phyloP scores from a whole-genome alignment of 2,888 invertebrate genomes.

The Megamerina dolium region DNA sequence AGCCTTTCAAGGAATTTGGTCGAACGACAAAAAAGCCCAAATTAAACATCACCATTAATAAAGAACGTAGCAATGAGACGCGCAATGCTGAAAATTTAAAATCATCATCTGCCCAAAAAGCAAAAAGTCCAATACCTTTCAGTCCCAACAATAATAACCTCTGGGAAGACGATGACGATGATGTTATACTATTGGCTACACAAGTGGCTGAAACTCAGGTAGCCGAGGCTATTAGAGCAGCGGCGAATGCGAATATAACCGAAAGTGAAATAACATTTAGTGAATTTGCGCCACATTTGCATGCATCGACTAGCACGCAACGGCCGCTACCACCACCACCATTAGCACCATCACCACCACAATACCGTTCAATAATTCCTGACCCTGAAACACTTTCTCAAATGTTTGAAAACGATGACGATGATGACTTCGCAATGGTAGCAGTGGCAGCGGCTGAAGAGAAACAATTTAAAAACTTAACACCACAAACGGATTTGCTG shows the following conservation, averaged over 20 bases:
- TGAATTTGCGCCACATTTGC: conserved; percentile 31
- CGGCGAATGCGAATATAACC: conserved; percentile 13
- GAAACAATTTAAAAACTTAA: not conserved
- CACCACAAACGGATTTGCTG: not conserved
- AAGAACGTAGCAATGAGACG: conserved; percentile 15
- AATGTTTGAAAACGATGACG: conserved; percentile 33
- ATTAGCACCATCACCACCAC: too few relatives aligned
- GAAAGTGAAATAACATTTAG: conserved; percentile 34
- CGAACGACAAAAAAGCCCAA: conserved; percentile 38
- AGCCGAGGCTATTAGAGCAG: conserved; percentile 16
- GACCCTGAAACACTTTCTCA: conserved; percentile 27
- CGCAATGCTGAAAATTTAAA: conserved; percentile 5
- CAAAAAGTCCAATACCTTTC: conserved; percentile 7
- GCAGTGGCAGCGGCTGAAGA: conserved; percentile 12
- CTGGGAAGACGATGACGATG: conserved; percentile 47
- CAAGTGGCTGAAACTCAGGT: conserved; percentile 39
- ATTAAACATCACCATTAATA: conserved; percentile 34
- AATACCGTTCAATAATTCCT: too few relatives aligned
- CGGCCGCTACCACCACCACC: conserved; percentile 16
- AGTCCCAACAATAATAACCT: conserved; percentile 25
- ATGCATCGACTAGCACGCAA: conserved; percentile 38
- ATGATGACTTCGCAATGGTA: conserved; percentile 25
- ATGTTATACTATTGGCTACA: conserved; percentile 41
- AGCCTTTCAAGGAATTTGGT: conserved; percentile 34
- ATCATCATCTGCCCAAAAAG: not conserved